phyloP scores from a whole-genome alignment of 2,888 invertebrate genomes.

The Torymus auratus region DNA sequence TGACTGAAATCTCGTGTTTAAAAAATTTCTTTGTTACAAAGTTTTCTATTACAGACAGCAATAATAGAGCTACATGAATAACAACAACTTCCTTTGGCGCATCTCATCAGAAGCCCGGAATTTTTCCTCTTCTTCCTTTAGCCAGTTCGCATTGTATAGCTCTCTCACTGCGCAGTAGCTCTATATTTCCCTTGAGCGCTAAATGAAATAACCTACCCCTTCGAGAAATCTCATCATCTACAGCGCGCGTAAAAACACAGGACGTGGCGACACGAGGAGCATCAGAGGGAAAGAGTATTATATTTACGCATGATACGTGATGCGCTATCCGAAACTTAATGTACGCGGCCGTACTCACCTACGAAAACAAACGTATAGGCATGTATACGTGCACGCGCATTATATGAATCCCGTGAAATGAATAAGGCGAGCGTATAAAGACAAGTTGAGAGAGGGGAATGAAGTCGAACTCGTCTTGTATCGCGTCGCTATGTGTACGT shows the following conservation, averaged over 20 bases:
- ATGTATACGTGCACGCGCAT: not conserved
- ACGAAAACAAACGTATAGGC: conserved; percentile 6
- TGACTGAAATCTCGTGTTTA: too few species aligned
- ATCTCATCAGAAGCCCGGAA: too few species aligned
- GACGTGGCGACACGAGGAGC: not conserved
- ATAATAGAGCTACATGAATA: too few species aligned
- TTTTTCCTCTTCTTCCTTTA: too few species aligned
- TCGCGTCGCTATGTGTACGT: too few species aligned
- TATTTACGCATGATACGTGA: conserved; percentile 11
- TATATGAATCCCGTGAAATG: not conserved
- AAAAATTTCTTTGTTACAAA: too few species aligned
- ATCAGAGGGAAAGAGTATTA: too few species aligned
- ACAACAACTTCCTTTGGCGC: too few species aligned
- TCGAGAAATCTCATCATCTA: conserved; percentile 31
- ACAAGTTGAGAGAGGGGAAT: not conserved
- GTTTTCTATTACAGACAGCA: not conserved
- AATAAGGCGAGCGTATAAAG: not conserved
- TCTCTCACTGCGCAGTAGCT: not conserved
- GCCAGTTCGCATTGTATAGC: too few species aligned
- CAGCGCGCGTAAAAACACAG: not conserved
- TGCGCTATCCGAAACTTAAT: not conserved
- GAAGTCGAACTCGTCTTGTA: too few species aligned
- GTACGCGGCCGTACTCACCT: conserved; percentile 5
- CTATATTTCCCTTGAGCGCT: not conserved
- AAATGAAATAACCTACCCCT: conserved; percentile 30